Percentiles rank a stretch among this genome's conserved stretches.
phyloP scores from a whole-genome alignment of 2,113 vertebrate genomes.

The Hippoglossus stenolepis region DNA sequence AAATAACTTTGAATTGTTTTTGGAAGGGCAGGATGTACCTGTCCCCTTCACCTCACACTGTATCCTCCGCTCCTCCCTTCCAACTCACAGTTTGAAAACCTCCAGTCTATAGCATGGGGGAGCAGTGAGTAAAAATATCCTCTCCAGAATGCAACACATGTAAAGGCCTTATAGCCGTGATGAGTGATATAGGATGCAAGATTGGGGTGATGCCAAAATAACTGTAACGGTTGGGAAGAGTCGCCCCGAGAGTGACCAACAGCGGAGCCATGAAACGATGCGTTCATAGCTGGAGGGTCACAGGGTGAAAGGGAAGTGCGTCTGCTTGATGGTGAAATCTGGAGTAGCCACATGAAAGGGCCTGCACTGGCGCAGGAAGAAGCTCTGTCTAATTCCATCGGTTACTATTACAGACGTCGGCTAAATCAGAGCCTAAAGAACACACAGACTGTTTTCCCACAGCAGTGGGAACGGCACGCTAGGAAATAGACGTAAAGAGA shows the following conservation, averaged over 20 bases:
- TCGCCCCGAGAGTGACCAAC: conserved; percentile 5
- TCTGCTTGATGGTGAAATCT: conserved; percentile 61
- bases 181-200: conserved; percentile 46
- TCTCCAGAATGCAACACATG: conserved; percentile 33
- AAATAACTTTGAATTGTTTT: too few species aligned
- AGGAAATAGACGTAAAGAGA: conserved; percentile 52
- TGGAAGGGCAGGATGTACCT: too few species aligned
- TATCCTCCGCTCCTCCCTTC: neutral
- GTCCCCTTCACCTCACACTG: too few species aligned
- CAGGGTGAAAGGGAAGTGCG: conserved; percentile 58
- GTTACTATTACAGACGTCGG: conserved; percentile 79
- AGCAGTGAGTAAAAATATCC: conserved; percentile 52
- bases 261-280: conserved; percentile 8
- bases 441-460: conserved; percentile 78
- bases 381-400: conserved; percentile 73
- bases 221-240: conserved; percentile 1
- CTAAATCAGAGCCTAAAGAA: conserved; percentile 78
- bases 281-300: conserved; percentile 39
- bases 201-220: conserved; percentile 44
- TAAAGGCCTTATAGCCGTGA: conserved; percentile 31
- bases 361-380: conserved; percentile 62
- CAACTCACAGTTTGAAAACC: neutral
- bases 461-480: conserved; percentile 48
- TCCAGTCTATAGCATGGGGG: neutral
- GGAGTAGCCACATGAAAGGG: conserved; percentile 80